Conservation (phyloP, 2,797 vertebrate species). For the Rhynchonycteris naso region DNA sequence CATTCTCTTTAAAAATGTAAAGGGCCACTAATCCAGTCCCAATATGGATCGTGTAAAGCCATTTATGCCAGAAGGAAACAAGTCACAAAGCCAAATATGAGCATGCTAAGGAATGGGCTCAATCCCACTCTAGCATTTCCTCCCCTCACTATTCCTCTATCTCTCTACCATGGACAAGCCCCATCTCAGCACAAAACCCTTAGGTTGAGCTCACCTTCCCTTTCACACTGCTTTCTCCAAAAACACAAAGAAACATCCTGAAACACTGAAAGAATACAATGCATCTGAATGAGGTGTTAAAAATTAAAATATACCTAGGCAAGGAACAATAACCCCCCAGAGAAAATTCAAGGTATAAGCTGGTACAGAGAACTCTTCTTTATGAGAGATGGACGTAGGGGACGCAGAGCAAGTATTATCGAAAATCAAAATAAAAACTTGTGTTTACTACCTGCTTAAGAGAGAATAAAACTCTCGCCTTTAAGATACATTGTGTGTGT, state of each 20-base stretch:
- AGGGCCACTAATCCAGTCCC: background rate
- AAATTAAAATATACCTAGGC: background rate
- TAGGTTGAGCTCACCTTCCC: background rate
- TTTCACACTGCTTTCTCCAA: background rate
- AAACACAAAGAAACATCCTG: constrained; percentile 33
- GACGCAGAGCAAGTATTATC: rapidly evolving
- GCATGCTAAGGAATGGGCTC: background rate
- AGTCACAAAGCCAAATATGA: background rate
- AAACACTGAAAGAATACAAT: background rate
- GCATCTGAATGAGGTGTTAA: background rate
- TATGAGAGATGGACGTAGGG: background rate
- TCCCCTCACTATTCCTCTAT: background rate
- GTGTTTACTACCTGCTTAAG: background rate
- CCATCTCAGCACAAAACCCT: background rate
- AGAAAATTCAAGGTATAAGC: background rate
- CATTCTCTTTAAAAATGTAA: background rate
- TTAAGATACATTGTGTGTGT: too few relatives aligned
- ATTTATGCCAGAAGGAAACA: background rate
- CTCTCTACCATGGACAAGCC: background rate
- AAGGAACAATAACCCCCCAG: background rate
- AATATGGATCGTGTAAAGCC: background rate
- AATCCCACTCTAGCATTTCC: background rate
- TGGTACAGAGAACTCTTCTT: background rate
- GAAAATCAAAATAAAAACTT: background rate
- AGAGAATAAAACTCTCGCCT: background rate